A percentile compares a stretch with the other conserved stretches of the same genome.
Conservation (phyloP, 1,140 invertebrate species). For the Drosophila nikananu region DNA sequence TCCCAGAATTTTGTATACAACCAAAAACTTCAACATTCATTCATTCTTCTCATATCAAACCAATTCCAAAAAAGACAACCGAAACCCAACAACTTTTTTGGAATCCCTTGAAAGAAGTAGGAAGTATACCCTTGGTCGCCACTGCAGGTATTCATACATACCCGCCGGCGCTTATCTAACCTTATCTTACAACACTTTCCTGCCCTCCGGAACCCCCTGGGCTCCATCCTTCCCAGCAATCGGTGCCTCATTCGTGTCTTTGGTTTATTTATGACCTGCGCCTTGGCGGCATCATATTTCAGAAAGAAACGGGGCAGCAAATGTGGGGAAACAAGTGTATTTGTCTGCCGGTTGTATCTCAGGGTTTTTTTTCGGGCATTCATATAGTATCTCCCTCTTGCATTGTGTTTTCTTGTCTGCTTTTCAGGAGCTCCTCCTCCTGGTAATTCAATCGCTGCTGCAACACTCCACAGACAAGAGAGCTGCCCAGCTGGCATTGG, state of each 20-base stretch:
- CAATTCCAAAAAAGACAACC: neutral
- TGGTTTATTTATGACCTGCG: conserved; percentile 76
- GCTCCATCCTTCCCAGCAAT: conserved; percentile 14
- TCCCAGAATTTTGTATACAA: conserved; percentile 19
- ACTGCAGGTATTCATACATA: conserved; percentile 30
- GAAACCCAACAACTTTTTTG: conserved; percentile 2
- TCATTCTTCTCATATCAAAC: conserved; percentile 27
- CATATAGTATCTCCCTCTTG: conserved; percentile 14
- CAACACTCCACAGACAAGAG: conserved; percentile 47
- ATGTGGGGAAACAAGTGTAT: conserved; percentile 71
- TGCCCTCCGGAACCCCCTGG: conserved; percentile 19
- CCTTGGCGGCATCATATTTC: conserved; percentile 76
- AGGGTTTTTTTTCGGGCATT: conserved; percentile 8
- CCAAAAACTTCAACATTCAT: conserved; percentile 29
- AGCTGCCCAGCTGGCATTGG: conserved; percentile 68
- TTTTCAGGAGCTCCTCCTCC: conserved; percentile 12
- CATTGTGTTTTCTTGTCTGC: conserved; percentile 33
- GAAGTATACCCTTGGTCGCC: conserved; percentile 49
- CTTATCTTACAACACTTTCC: conserved; percentile 78
- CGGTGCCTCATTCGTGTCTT: conserved; percentile 44
- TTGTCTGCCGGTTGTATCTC: conserved; percentile 49
- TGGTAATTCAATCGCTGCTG: conserved; percentile 68
- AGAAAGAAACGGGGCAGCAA: conserved; percentile 36
- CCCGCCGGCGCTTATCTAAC: conserved; percentile 74
- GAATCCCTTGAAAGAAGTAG: conserved; percentile 29